Evolutionary conservation across 2,888 invertebrate genomes (phyloP).

Genomic region (Nasonia oneida): DNA sequence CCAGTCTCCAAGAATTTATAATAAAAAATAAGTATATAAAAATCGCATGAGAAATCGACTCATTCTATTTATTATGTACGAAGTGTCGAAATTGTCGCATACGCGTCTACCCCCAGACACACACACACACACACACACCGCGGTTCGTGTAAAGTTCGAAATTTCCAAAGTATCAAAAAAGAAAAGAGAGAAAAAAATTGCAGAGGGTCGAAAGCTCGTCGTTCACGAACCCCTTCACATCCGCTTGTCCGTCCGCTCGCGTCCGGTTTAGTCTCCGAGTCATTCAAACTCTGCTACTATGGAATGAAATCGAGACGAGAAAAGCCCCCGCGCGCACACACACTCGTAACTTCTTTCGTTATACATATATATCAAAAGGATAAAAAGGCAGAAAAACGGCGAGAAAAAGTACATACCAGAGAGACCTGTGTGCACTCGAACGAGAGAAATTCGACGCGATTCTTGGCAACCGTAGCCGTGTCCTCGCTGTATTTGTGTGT

Average conservation of each 20-base stretch:
- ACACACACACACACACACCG: background rate
- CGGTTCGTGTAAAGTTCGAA: slow-evolving; percentile 9
- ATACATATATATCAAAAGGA: slow-evolving; percentile 41
- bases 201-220: slow-evolving; percentile 37
- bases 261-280: slow-evolving; percentile 56
- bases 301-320: slow-evolving; percentile 29
- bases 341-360: slow-evolving; percentile 35
- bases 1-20: slow-evolving; percentile 68
- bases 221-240: slow-evolving; percentile 57
- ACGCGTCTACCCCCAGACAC: background rate
- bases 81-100: slow-evolving; percentile 60
- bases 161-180: background rate
- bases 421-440: slow-evolving; percentile 9
- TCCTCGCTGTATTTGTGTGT: background rate
- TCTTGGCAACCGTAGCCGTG: slow-evolving; percentile 18
- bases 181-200: background rate
- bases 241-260: slow-evolving; percentile 63
- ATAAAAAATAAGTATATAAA: slow-evolving; percentile 56
- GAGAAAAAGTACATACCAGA: slow-evolving; percentile 15
- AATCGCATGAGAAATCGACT: slow-evolving; percentile 40
- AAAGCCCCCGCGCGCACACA: slow-evolving; percentile 45
- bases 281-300: slow-evolving; percentile 17
- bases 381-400: slow-evolving; percentile 50
- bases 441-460: slow-evolving; percentile 41
- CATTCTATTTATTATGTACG: slow-evolving; percentile 15